Evolutionary conservation across 37 sponge, comb jelly and placozoan genomes (phyloP).

Genomic region (Cliona cf. orientalis): DNA sequence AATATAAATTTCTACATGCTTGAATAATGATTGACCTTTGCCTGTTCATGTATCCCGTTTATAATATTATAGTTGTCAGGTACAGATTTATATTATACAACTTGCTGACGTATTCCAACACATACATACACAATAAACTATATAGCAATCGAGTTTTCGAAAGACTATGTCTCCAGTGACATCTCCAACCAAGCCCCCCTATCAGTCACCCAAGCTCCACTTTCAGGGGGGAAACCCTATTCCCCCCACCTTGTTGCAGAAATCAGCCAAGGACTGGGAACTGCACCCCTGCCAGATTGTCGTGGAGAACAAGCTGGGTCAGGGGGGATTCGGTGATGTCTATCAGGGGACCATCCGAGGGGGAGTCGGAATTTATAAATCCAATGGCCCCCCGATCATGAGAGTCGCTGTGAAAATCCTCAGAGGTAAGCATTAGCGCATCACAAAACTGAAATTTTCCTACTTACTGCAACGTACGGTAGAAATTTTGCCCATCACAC

Average conservation of each 20-base stretch:
- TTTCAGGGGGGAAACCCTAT: slow-evolving; percentile 5
- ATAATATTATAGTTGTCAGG: no score
- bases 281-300: slow-evolving; percentile 38
- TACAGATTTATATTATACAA: no score
- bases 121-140: no score
- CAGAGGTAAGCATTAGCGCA: slow-evolving; percentile 32
- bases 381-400: not conserved
- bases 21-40: no score
- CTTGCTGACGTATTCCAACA: no score
- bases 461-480: not conserved
- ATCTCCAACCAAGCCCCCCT: not conserved
- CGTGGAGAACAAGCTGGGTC: slow-evolving; percentile 41
- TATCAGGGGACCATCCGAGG: slow-evolving; percentile 36
- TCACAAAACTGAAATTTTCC: not conserved
- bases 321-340: slow-evolving; percentile 67
- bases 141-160: not conserved
- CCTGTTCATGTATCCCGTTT: no score
- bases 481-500: not conserved
- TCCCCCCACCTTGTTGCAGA: not conserved
- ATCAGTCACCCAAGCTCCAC: not conserved
- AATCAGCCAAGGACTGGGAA: slow-evolving; percentile 28
- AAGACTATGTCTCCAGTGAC: not conserved
- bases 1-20: no score
- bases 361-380: not conserved
- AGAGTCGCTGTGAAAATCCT: slow-evolving; percentile 53